Evolutionary conservation across 2,888 invertebrate species (phyloP), one percentile per base, ranked within the genome.

Genomic region (Salpingus planirostris): DNA sequence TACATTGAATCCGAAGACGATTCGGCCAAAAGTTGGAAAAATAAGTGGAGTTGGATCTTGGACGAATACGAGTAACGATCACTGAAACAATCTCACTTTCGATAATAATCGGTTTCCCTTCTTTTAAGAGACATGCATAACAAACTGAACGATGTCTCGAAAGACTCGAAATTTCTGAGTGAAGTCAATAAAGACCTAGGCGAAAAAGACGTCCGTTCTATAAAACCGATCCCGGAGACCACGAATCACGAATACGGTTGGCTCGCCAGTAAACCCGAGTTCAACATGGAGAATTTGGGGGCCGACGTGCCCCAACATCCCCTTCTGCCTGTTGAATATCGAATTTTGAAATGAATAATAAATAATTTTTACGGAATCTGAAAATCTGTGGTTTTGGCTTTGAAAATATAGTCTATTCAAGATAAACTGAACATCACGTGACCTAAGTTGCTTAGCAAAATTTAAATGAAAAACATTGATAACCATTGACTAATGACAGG

Each of bases 161-260:
- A 42, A 39, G 38, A 38, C 8, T 43, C 44, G 3, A 31, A 34
- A 2, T 31, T 41, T 6, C 23, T 38, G 23, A 25, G 22, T 7
- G 26, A 24, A 2, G 27, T 27, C 8, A 26, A 28, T 10, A 29
- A 24, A 24, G 36, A 32, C 8, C n/a, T 36, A 22, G n/a, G 13
- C 7, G 13, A 23, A 21, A 32, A 34, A 11, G 47, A 48, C 30
- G 15, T 8, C n/a, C 40, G 49, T 29, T 39, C 30, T 3, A 36
- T 43, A 15, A 27, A 33, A 15, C 49, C 49, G 1, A 24, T 46
- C 24, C 46, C 50, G 6, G 29, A 38, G 5, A 40, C 44, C 13
- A 36, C 35, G 2, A 42, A 40, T 25, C 43, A 43, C 26, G 44
- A 47, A 29, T 48, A 45, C 24, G 50, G 50, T n/a, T 50, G 49